phyloP scores from a whole-genome alignment of 92 coral and sea anemone species.

The Palythoa caribaeorum region DNA sequence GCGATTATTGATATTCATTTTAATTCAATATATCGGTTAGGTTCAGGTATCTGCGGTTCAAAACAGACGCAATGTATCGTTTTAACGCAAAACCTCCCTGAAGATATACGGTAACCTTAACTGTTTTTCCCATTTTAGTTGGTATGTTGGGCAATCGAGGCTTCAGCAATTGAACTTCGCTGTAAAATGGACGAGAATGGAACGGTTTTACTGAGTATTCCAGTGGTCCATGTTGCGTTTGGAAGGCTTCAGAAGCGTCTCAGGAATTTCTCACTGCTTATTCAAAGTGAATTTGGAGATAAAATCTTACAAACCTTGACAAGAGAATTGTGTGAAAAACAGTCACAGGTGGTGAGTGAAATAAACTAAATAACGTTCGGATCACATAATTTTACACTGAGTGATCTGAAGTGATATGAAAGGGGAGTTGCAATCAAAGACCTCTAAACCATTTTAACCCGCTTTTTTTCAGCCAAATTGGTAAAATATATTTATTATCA shows the following conservation, averaged over 20 bases:
- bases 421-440: not conserved
- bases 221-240: constrained; percentile 68
- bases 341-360: constrained; percentile 71
- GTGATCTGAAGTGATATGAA: not conserved
- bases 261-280: constrained; percentile 62
- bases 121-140: constrained; percentile 42
- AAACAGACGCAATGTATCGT: too few relatives aligned
- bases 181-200: constrained; percentile 20
- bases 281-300: constrained; percentile 55
- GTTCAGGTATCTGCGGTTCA: too few relatives aligned
- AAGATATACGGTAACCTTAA: too few relatives aligned
- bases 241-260: constrained; percentile 66
- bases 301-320: constrained; percentile 53
- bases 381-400: not conserved
- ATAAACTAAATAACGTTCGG: not conserved
- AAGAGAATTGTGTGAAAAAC: constrained; percentile 44
- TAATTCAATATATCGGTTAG: too few relatives aligned
- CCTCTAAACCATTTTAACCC: not conserved
- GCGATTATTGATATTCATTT: too few relatives aligned
- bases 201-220: constrained; percentile 50
- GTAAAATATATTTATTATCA: too few relatives aligned
- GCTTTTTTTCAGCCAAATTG: too few relatives aligned
- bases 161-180: constrained; percentile 71
- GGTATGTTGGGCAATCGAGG: constrained; percentile 62
- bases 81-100: too few relatives aligned